phyloP scores from a whole-genome alignment of 2,797 vertebrate genomes.

The Rhyacichthys aspro region DNA sequence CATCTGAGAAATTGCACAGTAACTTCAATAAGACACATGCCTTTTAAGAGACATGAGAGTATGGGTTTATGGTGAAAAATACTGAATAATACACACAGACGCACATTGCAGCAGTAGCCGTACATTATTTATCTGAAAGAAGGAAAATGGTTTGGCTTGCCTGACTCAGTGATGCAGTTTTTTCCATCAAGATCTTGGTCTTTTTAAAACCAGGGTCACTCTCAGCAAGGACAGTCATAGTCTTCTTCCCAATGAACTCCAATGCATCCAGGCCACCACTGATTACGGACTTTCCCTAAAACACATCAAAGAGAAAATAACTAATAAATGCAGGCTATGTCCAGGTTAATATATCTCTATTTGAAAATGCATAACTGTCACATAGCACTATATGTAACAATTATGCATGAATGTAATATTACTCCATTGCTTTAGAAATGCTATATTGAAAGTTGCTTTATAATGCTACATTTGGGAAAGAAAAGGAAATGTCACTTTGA shows the following conservation, averaged over 20 bases:
- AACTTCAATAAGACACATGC: not conserved
- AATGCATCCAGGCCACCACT: conserved; percentile 94
- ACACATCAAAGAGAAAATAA: not conserved
- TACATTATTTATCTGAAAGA: conserved; percentile 11
- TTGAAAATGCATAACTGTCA: no score
- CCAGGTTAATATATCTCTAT: no score
- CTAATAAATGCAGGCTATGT: not conserved
- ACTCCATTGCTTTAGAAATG: no score
- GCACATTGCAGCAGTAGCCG: not conserved
- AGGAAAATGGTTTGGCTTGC: conserved; percentile 61
- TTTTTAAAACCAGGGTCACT: conserved; percentile 95
- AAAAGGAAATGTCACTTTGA: no score
- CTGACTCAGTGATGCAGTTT: conserved; percentile 94
- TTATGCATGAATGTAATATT: no score
- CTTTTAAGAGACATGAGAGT: not conserved
- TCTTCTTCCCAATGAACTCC: conserved; percentile 99
- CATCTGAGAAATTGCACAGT: conserved; percentile 80
- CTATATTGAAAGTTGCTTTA: no score
- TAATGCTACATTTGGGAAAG: no score
- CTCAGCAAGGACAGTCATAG: conserved; percentile 97
- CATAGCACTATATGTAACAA: no score
- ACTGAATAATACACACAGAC: not conserved
- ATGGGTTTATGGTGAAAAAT: conserved; percentile 5
- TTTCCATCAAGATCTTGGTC: conserved; percentile 96
- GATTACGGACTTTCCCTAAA: conserved; percentile 93